These are phyloP conservation scores for Drosophila virilis DNA, from an alignment of 1,140 invertebrate species.

Conservation along the genomic window DNA sequence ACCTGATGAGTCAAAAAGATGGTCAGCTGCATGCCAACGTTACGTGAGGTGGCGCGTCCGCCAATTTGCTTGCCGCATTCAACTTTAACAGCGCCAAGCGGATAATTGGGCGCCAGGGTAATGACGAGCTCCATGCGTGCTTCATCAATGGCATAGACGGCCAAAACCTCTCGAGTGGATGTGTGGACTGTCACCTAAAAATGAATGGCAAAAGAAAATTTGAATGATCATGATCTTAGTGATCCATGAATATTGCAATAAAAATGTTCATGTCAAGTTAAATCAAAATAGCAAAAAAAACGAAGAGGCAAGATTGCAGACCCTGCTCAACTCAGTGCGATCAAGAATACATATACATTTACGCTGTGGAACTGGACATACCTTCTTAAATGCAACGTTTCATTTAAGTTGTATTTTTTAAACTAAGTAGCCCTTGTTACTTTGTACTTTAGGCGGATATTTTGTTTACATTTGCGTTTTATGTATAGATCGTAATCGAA, in stretches of 20 bases:
- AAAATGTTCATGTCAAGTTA: background rate
- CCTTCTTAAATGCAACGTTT: no score
- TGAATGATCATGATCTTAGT: background rate
- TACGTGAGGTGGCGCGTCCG: constrained; percentile 87
- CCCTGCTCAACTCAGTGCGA: no score
- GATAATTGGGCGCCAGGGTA: constrained; percentile 91
- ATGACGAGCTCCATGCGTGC: constrained; percentile 92
- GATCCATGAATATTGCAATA: background rate
- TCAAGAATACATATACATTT: no score
- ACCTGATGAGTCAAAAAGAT: constrained; percentile 93
- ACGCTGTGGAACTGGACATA: no score
- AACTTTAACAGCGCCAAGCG: constrained; percentile 90
- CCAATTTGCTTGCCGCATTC: constrained; percentile 88
- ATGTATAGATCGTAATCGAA: background rate
- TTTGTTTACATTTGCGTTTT: background rate
- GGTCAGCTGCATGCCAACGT: constrained; percentile 92
- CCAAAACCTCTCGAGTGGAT: constrained; percentile 90
- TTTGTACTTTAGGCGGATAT: no score
- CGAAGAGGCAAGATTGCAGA: no score
- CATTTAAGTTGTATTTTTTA: no score
- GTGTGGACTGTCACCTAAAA: constrained; percentile 89
- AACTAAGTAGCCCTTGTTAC: no score
- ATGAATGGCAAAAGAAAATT: background rate
- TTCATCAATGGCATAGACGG: constrained; percentile 92
- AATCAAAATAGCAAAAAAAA: no score